Conservation (phyloP, 2,888 invertebrate genomes). For the Elmis aenea region DNA sequence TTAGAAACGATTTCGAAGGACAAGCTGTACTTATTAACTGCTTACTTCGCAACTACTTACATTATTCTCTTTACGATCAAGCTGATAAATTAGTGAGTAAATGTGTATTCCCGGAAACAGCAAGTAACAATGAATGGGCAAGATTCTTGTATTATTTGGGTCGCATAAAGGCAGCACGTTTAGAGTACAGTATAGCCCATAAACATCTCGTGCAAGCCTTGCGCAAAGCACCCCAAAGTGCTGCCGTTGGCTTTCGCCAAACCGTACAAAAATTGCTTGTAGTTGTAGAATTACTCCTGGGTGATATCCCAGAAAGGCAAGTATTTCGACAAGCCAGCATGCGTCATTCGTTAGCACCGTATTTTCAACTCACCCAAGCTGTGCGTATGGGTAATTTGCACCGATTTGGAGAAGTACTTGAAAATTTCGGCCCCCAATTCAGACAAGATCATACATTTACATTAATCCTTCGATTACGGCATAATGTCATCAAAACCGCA, state of each 20-base stretch:
- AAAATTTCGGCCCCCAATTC: slow-evolving; percentile 87
- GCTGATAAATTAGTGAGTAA: slow-evolving; percentile 96
- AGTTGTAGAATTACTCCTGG: slow-evolving; percentile 89
- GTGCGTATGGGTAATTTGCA: slow-evolving; percentile 93
- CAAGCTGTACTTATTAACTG: slow-evolving; percentile 97
- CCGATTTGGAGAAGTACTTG: slow-evolving; percentile 88
- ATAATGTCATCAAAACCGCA: slow-evolving; percentile 99
- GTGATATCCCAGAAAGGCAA: slow-evolving; percentile 96
- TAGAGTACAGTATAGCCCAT: slow-evolving; percentile 97
- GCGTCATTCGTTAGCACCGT: slow-evolving; percentile 85
- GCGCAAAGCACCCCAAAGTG: slow-evolving; percentile 95
- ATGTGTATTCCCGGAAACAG: slow-evolving; percentile 93
- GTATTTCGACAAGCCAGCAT: slow-evolving; percentile 90
- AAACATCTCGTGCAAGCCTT: slow-evolving; percentile 92
- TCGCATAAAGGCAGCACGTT: slow-evolving; percentile 94
- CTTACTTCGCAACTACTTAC: slow-evolving; percentile 89
- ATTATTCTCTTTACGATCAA: slow-evolving; percentile 94
- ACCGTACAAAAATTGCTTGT: slow-evolving; percentile 93
- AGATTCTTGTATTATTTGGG: slow-evolving; percentile 95
- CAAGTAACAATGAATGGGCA: slow-evolving; percentile 99
- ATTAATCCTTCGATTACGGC: slow-evolving; percentile 88
- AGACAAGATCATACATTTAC: slow-evolving; percentile 93
- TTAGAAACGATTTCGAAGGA: slow-evolving; percentile 94
- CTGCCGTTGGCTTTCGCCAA: slow-evolving; percentile 98
- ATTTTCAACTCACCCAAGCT: slow-evolving; percentile 95